Conservation (phyloP, 2,888 invertebrate genomes). For the Drosophila diplacantha region DNA sequence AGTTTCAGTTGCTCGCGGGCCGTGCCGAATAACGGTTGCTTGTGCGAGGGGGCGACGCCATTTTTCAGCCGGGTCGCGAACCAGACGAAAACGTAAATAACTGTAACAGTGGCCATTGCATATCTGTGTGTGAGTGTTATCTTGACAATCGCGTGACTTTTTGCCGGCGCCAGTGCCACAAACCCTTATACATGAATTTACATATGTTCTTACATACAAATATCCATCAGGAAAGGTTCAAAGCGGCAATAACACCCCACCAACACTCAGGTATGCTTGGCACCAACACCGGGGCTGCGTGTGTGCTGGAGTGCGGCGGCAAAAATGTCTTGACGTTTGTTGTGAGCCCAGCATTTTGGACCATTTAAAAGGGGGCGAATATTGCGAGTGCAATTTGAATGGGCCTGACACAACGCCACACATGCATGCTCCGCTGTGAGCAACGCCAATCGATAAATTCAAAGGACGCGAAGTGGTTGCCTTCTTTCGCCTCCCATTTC, state of each 20-base stretch:
- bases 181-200: neutral
- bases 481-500: conserved; percentile 5
- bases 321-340: conserved; percentile 12
- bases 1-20: conserved; percentile 51
- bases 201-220: conserved; percentile 1
- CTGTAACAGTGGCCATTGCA: conserved; percentile 26
- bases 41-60: neutral
- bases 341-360: conserved; percentile 6
- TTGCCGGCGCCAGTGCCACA: conserved; percentile 30
- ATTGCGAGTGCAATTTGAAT: conserved; percentile 53
- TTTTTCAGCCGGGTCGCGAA: neutral
- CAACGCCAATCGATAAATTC: conserved; percentile 58
- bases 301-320: neutral
- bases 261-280: conserved; percentile 9
- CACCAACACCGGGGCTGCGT: neutral
- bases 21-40: conserved; percentile 39
- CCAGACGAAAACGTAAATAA: conserved; percentile 16
- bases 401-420: conserved; percentile 28
- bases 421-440: conserved; percentile 10
- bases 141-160: conserved; percentile 61
- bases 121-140: conserved; percentile 38
- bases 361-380: conserved; percentile 16
- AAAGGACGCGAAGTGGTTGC: conserved; percentile 30
- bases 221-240: conserved; percentile 11
- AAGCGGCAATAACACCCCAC: conserved; percentile 13